Evolutionary conservation across 2,113 vertebrate genomes (phyloP).

Genomic region (Cyanoramphus novaezelandiae): DNA sequence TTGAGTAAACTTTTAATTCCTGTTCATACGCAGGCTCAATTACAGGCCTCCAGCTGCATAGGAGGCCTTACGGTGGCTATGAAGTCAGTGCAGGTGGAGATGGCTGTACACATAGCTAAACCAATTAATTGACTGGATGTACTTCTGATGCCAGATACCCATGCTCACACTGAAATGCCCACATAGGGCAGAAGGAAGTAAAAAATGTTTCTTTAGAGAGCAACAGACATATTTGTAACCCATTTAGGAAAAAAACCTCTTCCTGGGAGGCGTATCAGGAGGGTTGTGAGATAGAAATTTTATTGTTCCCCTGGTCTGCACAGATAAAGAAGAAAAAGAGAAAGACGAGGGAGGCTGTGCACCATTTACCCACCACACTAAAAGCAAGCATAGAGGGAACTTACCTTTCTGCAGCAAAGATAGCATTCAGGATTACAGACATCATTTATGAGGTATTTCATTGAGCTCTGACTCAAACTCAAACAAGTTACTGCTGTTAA

Average conservation of each 20-base stretch:
- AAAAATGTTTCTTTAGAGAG: not conserved
- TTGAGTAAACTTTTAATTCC: not conserved
- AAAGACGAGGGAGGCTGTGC: not conserved
- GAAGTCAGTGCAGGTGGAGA: not conserved
- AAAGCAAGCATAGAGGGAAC: not conserved
- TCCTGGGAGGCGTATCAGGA: not conserved
- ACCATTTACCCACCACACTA: not conserved
- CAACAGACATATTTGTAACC: not conserved
- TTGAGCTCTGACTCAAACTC: not conserved
- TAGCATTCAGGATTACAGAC: not conserved
- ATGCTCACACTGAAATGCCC: not conserved
- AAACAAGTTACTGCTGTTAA: not conserved
- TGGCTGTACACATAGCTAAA: not conserved
- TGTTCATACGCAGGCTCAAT: not conserved
- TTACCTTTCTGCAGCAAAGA: not conserved
- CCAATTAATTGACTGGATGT: not conserved
- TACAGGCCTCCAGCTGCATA: not conserved
- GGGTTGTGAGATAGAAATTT: not conserved
- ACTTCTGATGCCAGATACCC: not conserved
- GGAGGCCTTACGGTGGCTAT: not conserved
- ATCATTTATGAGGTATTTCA: not conserved
- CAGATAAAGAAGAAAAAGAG: not conserved
- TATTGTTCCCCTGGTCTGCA: not conserved
- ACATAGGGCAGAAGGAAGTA: not conserved
- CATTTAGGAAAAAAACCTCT: not conserved